phyloP scores from a whole-genome alignment of 2,888 invertebrate species.

The Eilema caniola region DNA sequence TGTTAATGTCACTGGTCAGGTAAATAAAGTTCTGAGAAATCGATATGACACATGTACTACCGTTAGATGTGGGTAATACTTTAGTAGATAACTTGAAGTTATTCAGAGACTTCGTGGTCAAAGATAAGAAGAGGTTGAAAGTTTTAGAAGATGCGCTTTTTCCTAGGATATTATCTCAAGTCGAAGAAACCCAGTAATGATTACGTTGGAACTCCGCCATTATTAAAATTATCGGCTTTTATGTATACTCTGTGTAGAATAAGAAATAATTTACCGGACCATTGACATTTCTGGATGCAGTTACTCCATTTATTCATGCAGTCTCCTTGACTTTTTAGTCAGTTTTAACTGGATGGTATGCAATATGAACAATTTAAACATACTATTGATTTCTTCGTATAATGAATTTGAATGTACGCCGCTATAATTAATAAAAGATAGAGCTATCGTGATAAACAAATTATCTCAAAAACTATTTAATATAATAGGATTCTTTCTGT shows the following conservation, averaged over 20 bases:
- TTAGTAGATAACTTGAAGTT: not conserved
- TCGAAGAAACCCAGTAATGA: not conserved
- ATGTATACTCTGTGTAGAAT: not conserved
- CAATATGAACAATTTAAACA: not conserved
- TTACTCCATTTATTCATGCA: not conserved
- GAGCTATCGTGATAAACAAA: not conserved
- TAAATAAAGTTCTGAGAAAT: conserved; percentile 48
- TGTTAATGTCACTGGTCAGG: conserved; percentile 82
- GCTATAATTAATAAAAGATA: not conserved
- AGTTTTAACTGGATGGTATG: not conserved
- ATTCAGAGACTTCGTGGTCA: not conserved
- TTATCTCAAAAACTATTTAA: not conserved
- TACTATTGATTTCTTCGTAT: not conserved
- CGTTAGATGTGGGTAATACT: conserved; percentile 10
- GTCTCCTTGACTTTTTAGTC: not conserved
- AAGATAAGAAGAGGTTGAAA: not conserved
- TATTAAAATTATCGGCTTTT: not conserved
- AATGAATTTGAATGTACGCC: not conserved
- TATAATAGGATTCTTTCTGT: not conserved
- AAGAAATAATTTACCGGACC: not conserved
- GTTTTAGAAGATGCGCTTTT: not conserved
- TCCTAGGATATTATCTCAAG: not conserved
- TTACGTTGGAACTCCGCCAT: not conserved
- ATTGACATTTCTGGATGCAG: not conserved
- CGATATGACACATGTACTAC: conserved; percentile 11